Evolutionary conservation across 2,113 vertebrate species (phyloP).

Genomic region (Salvelinus fontinalis): DNA sequence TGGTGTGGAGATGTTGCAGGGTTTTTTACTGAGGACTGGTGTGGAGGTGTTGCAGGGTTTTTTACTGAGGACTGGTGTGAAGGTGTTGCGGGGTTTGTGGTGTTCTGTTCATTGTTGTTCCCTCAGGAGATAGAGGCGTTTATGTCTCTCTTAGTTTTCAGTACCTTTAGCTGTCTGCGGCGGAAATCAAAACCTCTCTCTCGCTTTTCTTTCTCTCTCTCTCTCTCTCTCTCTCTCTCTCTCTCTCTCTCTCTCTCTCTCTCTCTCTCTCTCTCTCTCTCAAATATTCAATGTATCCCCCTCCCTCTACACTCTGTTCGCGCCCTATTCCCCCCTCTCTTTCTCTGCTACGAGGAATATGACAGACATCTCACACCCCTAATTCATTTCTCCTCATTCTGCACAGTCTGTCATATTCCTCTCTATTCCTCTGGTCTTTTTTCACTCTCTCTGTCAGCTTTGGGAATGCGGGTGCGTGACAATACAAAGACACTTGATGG

Average conservation of each 20-base stretch:
- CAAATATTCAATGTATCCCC: too few species aligned
- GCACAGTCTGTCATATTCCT: conserved; percentile 17
- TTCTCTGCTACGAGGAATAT: conserved; percentile 18
- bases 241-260: background rate
- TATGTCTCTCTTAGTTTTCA: background rate
- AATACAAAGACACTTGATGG: conserved; percentile 35
- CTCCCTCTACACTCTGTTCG: background rate
- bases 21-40: too few species aligned
- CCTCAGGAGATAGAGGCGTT: too few species aligned
- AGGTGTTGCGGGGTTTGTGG: too few species aligned
- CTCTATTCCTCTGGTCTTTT: conserved; percentile 19
- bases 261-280: background rate
- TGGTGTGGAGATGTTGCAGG: too few species aligned
- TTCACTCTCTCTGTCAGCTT: conserved; percentile 6
- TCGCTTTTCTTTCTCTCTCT: background rate
- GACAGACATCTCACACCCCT: conserved; percentile 4
- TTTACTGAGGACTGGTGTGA: too few species aligned
- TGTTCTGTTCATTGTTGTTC: too few species aligned
- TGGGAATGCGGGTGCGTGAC: conserved; percentile 31
- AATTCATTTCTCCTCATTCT: background rate
- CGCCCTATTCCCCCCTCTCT: background rate
- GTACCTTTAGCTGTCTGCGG: background rate
- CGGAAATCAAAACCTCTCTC: background rate
- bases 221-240: background rate
- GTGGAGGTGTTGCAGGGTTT: too few species aligned